Conservation (phyloP, 1,140 invertebrate genomes). For the Drosophila navojoa region DNA sequence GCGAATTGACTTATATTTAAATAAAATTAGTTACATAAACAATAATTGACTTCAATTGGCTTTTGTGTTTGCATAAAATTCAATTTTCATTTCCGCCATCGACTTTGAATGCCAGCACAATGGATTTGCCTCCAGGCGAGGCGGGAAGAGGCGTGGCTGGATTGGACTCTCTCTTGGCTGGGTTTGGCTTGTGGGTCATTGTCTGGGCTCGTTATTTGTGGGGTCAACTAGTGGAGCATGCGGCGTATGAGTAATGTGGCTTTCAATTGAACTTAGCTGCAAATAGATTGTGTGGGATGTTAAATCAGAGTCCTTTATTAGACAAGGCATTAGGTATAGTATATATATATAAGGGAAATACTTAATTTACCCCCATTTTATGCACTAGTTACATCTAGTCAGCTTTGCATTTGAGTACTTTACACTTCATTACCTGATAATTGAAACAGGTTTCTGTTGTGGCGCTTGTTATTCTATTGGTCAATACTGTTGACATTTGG, state of each 20-base stretch:
- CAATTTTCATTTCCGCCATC: slow-evolving; percentile 67
- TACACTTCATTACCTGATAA: slow-evolving; percentile 35
- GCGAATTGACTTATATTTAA: slow-evolving; percentile 65
- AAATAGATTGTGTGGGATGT: background rate
- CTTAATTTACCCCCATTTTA: background rate
- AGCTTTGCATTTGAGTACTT: slow-evolving; percentile 17
- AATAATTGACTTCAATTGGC: slow-evolving; percentile 73
- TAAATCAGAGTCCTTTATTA: background rate
- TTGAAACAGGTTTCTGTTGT: slow-evolving; percentile 26
- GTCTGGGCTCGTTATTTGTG: slow-evolving; percentile 17
- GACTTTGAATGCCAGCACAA: slow-evolving; percentile 46
- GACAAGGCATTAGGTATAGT: background rate
- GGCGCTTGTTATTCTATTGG: slow-evolving; percentile 30
- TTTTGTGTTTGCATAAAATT: slow-evolving; percentile 74
- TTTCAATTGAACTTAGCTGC: background rate
- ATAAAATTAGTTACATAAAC: slow-evolving; percentile 76
- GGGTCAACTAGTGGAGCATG: slow-evolving; percentile 19
- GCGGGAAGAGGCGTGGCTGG: background rate
- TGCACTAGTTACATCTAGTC: background rate
- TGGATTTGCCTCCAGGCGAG: slow-evolving; percentile 15
- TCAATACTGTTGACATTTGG: slow-evolving; percentile 45
- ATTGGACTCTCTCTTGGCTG: background rate
- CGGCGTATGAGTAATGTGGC: slow-evolving; percentile 14
- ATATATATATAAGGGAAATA: background rate
- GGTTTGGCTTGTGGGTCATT: background rate